These are phyloP conservation scores for Vidua macroura DNA, from an alignment of 2,113 vertebrate species.

Conservation along the genomic window DNA sequence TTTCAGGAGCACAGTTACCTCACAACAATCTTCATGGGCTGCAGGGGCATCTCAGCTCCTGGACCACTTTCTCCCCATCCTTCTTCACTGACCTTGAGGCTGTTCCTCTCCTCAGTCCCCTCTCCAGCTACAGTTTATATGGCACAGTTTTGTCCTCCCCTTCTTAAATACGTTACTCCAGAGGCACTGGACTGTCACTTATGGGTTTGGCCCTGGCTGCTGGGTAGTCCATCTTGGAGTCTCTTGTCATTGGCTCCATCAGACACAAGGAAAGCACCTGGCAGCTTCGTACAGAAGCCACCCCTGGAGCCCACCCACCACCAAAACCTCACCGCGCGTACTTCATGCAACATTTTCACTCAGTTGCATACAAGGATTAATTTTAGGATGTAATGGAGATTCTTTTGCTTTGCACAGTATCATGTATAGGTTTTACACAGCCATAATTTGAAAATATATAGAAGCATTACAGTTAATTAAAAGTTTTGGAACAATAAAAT, in stretches of 20 bases:
- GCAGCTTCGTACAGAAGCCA: neutral
- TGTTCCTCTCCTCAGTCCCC: neutral
- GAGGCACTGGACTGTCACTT: neutral
- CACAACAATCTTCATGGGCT: accelerated
- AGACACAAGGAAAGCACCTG: neutral
- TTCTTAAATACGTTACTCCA: neutral
- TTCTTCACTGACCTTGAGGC: neutral
- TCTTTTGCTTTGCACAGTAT: neutral
- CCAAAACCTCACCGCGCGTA: neutral
- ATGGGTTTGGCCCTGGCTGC: neutral
- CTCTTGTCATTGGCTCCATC: neutral
- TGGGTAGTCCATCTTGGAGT: neutral
- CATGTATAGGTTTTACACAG: neutral
- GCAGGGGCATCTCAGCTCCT: neutral
- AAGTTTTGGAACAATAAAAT: neutral
- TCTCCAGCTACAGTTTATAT: neutral
- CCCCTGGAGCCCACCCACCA: too few species aligned
- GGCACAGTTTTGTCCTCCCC: neutral
- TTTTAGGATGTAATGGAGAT: neutral
- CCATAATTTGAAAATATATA: neutral
- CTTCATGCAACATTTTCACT: neutral
- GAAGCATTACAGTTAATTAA: neutral
- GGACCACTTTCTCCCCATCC: neutral
- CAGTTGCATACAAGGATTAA: accelerated
- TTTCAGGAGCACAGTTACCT: neutral